Percentiles rank a stretch among this genome's conserved stretches.
These are phyloP conservation scores for Agapostemon virescens DNA, from an alignment of 2,888 invertebrate genomes.

Conservation along the genomic window DNA sequence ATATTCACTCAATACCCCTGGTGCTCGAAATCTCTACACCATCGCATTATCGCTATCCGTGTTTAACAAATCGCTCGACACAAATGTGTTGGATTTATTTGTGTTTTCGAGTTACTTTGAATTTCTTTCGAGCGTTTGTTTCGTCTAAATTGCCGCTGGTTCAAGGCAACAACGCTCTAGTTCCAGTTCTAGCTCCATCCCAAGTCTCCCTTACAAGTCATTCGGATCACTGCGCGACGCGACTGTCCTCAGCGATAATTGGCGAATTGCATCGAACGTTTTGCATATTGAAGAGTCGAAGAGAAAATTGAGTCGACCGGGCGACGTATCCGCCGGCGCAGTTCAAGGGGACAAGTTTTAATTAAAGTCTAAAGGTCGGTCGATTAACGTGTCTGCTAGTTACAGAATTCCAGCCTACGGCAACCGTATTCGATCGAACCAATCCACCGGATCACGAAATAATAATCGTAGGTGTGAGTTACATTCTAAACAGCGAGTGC, in stretches of 20 bases:
- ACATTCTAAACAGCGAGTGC: background rate
- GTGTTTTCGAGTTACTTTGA: too few relatives aligned
- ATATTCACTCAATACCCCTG: too few relatives aligned
- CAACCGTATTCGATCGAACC: background rate
- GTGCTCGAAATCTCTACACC: too few relatives aligned
- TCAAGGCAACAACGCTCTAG: too few relatives aligned
- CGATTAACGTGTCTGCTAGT: background rate
- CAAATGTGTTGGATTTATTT: too few relatives aligned
- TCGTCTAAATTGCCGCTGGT: too few relatives aligned
- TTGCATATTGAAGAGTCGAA: background rate
- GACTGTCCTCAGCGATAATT: background rate
- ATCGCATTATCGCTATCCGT: too few relatives aligned
- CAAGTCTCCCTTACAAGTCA: too few relatives aligned
- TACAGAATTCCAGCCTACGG: background rate
- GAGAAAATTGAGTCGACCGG: background rate
- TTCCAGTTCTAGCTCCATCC: too few relatives aligned
- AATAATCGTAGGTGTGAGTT: background rate
- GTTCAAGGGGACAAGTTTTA: background rate
- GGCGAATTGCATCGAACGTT: background rate
- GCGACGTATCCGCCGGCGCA: background rate
- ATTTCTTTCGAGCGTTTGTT: too few relatives aligned
- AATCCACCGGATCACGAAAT: background rate
- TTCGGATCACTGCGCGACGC: too few relatives aligned
- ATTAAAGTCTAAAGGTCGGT: conserved; percentile 6
- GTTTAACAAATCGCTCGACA: too few relatives aligned